Percentiles rank a stretch among this genome's conserved stretches.
phyloP scores from a whole-genome alignment of 2,888 invertebrate genomes.

The Eulithis testata region DNA sequence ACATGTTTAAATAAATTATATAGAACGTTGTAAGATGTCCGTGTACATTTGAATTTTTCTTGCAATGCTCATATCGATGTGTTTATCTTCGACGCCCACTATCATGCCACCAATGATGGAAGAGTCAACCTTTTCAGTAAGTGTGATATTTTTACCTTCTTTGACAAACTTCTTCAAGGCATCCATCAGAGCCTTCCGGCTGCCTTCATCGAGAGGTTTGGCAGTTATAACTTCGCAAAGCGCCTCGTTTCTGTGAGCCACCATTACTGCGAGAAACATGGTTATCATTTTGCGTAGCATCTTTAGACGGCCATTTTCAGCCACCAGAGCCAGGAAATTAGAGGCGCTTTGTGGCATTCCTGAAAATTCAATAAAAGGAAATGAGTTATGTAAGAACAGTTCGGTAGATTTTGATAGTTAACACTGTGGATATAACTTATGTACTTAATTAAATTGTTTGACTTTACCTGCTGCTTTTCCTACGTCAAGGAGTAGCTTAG shows the following conservation, averaged over 20 bases:
- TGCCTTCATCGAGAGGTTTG: constrained; percentile 58
- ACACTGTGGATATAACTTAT: too few species aligned
- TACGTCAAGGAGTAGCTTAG: constrained; percentile 58
- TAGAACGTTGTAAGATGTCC: constrained; percentile 60
- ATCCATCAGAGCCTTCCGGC: constrained; percentile 54
- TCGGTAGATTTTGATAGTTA: too few species aligned
- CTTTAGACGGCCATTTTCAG: constrained; percentile 72
- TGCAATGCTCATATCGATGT: constrained; percentile 70
- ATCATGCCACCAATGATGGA: constrained; percentile 71
- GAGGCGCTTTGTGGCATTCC: constrained; percentile 63
- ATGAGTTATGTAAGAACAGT: background rate
- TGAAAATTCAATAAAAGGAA: constrained; percentile 33
- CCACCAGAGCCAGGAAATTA: constrained; percentile 67
- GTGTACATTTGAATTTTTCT: constrained; percentile 68
- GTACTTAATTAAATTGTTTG: too few species aligned
- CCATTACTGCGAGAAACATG: constrained; percentile 66
- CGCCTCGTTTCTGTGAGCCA: constrained; percentile 71
- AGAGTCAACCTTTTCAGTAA: constrained; percentile 67
- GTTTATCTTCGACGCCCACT: constrained; percentile 72
- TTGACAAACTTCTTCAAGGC: constrained; percentile 64
- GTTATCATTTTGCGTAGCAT: constrained; percentile 62
- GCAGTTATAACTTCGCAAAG: constrained; percentile 75
- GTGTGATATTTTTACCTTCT: constrained; percentile 61
- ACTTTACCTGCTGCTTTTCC: constrained; percentile 55
- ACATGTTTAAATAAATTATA: constrained; percentile 44